Base-by-base conservation (phyloP, 1,140 invertebrate species). In the Brachionus manjavacas region DNA sequence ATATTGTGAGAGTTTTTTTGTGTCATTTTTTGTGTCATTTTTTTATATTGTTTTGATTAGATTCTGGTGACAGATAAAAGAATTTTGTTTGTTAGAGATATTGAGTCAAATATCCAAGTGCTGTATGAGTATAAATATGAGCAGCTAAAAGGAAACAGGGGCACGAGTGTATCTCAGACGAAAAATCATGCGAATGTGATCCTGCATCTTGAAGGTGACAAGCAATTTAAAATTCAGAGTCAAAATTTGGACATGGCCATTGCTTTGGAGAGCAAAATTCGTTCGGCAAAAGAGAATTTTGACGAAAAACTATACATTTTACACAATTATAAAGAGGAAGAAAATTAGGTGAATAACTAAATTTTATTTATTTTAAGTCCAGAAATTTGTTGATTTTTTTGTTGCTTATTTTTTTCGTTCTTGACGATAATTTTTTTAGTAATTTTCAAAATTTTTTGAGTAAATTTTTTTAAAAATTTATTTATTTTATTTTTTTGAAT, bases 271-370 rank as follows among this genome's bases (percentile, higher is more conserved):
- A 39, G 31, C 14, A 81, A 81, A 64, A 81, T 81, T 31, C 52
- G 52, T 6, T 43, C 14, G 12, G 79, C 79, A 39, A 81, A 81
- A 60, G 79, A 41, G 16, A 55, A 81, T 41, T 81, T 64, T 64
- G 79, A 81, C 31, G 79, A 81, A 64, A 81, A 23, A 28, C 41
- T 81, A 31, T 64, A 81, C 35, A 43, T 81, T 1, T 81, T 81
- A 25, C 72, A 76, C 25, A 76, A 76, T 49, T 76, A 49, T 76
- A 76, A 76, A 49, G 72, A 76, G 7, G 72, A 76, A 49, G 72
- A 76, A 49, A 76, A 25, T 49, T 76, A 76, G 66, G 12, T 28
- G 66, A 46, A 12, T 46, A 0, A 64, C 2, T 35, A n/a, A 70
- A 70, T 70, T 28, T 31, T 14, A 16, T 28, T 70, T 12, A 66